These are phyloP conservation scores for human (Homo sapiens) DNA, from an alignment of 2,113 vertebrate species.

Conservation along the genomic window DNA sequence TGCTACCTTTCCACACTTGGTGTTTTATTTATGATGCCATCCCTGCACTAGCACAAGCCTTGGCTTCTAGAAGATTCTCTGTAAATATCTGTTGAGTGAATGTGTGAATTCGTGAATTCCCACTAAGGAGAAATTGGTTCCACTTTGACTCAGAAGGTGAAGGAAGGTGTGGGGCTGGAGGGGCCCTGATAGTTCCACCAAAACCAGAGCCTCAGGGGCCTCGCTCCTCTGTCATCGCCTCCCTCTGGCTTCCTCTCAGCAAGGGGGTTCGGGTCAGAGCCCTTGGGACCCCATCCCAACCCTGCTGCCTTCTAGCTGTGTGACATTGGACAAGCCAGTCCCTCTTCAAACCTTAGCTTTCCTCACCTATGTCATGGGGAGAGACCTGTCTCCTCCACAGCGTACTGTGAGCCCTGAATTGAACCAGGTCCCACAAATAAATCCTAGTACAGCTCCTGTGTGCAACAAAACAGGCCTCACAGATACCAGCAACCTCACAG, in stretches of 20 bases:
- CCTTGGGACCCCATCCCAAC: neutral
- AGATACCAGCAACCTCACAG: fast-evolving
- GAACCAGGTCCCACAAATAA: neutral
- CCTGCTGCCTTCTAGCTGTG: neutral
- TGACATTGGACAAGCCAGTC: neutral
- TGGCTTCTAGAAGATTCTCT: conserved; percentile 35
- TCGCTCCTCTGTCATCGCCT: neutral
- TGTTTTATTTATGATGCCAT: neutral
- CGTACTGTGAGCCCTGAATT: fast-evolving
- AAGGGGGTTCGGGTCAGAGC: conserved; percentile 38
- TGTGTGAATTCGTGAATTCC: neutral
- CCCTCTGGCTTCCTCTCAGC: conserved; percentile 39
- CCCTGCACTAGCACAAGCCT: neutral
- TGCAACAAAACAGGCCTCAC: neutral
- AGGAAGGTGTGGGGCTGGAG: neutral
- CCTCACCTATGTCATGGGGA: neutral
- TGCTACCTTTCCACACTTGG: neutral
- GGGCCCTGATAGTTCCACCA: fast-evolving
- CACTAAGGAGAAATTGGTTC: neutral
- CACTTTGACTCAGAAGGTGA: neutral
- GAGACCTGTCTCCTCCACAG: neutral
- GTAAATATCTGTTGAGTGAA: neutral
- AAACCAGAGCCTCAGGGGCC: neutral
- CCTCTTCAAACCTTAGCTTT: neutral
- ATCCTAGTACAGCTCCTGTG: neutral